A percentile compares a stretch with the other conserved stretches of the same genome.
Conservation (phyloP, 2,797 vertebrate species). For the Chelonia mydas region DNA sequence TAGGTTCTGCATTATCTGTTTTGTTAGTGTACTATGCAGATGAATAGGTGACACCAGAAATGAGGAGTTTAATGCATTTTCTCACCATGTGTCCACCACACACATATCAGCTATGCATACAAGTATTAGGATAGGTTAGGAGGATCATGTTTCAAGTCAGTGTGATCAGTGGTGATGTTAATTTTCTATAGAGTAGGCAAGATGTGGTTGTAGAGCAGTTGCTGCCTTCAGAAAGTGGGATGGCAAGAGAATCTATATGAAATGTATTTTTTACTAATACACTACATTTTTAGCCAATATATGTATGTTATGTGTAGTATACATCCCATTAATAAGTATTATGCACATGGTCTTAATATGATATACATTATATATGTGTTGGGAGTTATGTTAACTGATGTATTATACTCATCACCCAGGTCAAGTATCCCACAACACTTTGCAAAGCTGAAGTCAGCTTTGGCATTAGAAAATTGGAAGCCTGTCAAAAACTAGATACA, state of each 20-base stretch:
- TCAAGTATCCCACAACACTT: not conserved
- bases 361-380: not conserved
- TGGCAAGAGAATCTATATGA: not conserved
- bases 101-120: not conserved
- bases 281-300: not conserved
- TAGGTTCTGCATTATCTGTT: accelerated
- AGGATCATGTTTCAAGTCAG: accelerated
- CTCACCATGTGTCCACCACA: not conserved
- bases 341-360: not conserved
- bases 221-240: not conserved
- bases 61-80: not conserved
- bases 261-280: not conserved
- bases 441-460: not conserved
- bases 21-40: accelerated
- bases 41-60: not conserved
- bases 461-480: not conserved
- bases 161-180: accelerated
- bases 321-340: not conserved
- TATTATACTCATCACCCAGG: not conserved
- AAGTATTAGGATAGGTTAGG: not conserved
- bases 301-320: not conserved
- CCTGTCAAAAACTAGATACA: not conserved
- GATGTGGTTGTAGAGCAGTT: not conserved
- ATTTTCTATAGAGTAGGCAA: not conserved
- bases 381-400: not conserved